Evolutionary conservation across 2,888 invertebrate species (phyloP), one percentile per base, ranked within the genome.

Genomic region (Amphimallon solstitiale): DNA sequence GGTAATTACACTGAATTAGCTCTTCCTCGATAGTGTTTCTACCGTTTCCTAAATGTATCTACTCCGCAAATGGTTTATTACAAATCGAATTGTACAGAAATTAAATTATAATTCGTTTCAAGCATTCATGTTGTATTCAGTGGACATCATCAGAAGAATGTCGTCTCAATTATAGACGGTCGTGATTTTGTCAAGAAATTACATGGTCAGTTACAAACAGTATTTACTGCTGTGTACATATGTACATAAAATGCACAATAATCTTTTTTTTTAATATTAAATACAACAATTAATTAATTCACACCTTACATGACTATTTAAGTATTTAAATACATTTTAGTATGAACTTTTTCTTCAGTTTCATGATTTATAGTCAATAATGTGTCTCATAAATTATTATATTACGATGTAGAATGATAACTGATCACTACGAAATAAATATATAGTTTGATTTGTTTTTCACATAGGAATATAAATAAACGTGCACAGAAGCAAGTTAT

Each of bases 1-100:
- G 10, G 35, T 51, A 51, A 51, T 51, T 51, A 17, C 17, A 51
- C 17, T 17, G 35, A 51, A 51, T 15, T 51, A 51, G 51, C 35
- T 7, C 35, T 51, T 51, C 51, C 35, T 51, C 17, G 17, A 51
- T 51, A 17, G 51, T 51, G 17, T 51, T 51, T 35, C 5, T 15
- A 51, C 15, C 51, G 35, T 51, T 51, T 51, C 51, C 35, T 51
- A 51, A 51, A 51, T 29, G 51, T 23, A 51, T 35, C 34, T n/a
- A 35, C 51, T 51, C 17, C 35, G 51, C 15, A 51, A 51, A n/a
- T 10, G 17, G 15, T 51, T 51, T 49, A 35, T 51, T 51, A 35
- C 34, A 35, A 17, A 51, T 51, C 15, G 15, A 51, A 51, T 35
- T 15, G 14, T 17, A 17, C 35, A 15, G 51, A 15, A 51, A 51